Evolutionary conservation across 2,113 vertebrate genomes (phyloP).

Genomic region (Seriola quinqueradiata): DNA sequence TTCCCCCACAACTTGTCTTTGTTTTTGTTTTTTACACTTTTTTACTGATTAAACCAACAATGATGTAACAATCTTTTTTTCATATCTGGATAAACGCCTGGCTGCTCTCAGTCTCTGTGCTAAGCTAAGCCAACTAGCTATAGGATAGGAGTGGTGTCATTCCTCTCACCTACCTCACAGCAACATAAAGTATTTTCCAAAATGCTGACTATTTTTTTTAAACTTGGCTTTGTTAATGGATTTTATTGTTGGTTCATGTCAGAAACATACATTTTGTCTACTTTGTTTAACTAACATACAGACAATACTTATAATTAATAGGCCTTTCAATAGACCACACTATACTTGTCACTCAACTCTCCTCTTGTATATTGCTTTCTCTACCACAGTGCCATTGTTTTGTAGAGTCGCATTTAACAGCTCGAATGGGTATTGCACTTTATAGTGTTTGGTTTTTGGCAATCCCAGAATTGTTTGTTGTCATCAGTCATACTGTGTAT

Average conservation of each 20-base stretch:
- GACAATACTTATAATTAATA: not conserved
- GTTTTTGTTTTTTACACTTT: no score
- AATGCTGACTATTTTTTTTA: no score
- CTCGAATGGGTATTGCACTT: constrained; percentile 9
- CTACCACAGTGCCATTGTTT: constrained; percentile 17
- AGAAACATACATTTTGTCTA: not conserved
- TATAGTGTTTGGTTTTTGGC: constrained; percentile 33
- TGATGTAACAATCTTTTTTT: no score
- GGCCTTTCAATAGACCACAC: no score
- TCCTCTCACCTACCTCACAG: no score
- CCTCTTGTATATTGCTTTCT: constrained; percentile 10
- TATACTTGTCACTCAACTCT: not conserved
- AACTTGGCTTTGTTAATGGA: not conserved
- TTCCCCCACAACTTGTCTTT: no score
- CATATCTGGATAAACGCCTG: no score
- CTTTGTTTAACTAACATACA: not conserved
- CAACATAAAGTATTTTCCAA: no score
- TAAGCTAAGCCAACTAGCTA: not conserved
- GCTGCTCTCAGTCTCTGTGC: not conserved
- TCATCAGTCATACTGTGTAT: constrained; percentile 30
- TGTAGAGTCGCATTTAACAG: constrained; percentile 12
- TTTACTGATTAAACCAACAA: no score
- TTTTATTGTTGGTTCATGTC: not conserved
- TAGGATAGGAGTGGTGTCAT: not conserved
- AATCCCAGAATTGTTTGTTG: not conserved